Evolutionary conservation across 2,888 invertebrate species (phyloP).

Genomic region (Acleris literana): DNA sequence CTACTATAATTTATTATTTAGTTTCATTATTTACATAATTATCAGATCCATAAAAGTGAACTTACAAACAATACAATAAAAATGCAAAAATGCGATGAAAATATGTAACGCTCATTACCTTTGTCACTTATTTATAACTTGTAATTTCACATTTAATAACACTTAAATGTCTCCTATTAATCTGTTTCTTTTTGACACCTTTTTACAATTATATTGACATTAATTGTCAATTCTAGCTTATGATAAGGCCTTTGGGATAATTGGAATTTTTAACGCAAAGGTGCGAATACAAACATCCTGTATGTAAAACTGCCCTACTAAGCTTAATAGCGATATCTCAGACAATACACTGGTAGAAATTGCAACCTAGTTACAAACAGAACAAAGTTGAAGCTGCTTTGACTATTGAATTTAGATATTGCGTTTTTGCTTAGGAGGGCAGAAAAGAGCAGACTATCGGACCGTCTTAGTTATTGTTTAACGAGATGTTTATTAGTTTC

Average conservation of each 20-base stretch:
- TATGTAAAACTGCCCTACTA: no score
- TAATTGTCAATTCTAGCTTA: conserved; percentile 13
- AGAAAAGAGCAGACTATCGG: no score
- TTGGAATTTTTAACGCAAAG: conserved; percentile 13
- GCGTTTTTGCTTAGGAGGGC: no score
- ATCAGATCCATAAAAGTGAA: neutral
- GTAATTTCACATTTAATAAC: neutral
- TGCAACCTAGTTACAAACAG: no score
- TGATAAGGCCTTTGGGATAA: neutral
- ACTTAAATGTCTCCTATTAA: neutral
- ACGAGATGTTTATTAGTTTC: no score
- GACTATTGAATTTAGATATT: no score
- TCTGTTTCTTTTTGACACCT: neutral
- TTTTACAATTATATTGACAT: conserved; percentile 6
- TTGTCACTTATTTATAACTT: neutral
- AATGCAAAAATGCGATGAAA: neutral
- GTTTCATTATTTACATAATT: no score
- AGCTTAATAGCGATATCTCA: no score
- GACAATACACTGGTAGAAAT: no score
- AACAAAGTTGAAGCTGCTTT: no score
- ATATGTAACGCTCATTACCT: neutral
- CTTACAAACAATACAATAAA: neutral
- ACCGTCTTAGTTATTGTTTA: no score
- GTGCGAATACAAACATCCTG: conserved; percentile 4
- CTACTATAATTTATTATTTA: no score